Base-by-base conservation (phyloP, 1,140 invertebrate genomes). In the Propsilocerus akamusi region DNA sequence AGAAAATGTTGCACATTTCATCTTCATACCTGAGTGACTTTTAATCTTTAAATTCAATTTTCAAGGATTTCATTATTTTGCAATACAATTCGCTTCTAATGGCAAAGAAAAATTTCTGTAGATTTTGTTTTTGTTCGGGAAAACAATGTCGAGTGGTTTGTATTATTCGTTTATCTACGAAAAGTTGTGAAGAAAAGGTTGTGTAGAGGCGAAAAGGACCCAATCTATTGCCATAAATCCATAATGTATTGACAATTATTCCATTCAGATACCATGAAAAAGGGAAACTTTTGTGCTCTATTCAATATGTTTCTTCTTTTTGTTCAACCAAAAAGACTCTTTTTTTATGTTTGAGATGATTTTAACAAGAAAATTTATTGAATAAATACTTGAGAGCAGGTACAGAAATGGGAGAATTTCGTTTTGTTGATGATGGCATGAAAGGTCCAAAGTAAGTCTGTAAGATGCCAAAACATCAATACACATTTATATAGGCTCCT, bases 221-320 rank as follows among this genome's bases (percentile, higher is more conserved):
- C 14, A 41, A 41, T 41, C 22, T 20, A 41, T 12, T 41, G 34
- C 34, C 14, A 41, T 41, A 41, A 41, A 41, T 41, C 14, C 34
- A 41, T 41, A 41, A 41, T 41, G 34, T 41, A 41, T 41, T 41
- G 34, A 41, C 34, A 41, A 41, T 41, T 41, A 41, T 41, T 41
- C 34, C 34, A 11, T 41, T 14, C 34, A 30, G 10, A 30, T 30
- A 30, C 10, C 28, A 30, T 2, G n/a, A 30, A 30, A 17, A 41
- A 41, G 22, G 10, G 34, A 41, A 41, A 20, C 17, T 41, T 41
- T 41, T 30, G 2, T n/a, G n/a, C n/a, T n/a, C n/a, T n/a, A n/a
- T n/a, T n/a, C n/a, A n/a, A n/a, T 30, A 6, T 30, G 28, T 30
- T 8, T 30, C n/a, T 30, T 30, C 22, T 41, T 41, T 20, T 41